Conservation (phyloP, 2,888 invertebrate genomes). For the Embidobia sp. region DNA sequence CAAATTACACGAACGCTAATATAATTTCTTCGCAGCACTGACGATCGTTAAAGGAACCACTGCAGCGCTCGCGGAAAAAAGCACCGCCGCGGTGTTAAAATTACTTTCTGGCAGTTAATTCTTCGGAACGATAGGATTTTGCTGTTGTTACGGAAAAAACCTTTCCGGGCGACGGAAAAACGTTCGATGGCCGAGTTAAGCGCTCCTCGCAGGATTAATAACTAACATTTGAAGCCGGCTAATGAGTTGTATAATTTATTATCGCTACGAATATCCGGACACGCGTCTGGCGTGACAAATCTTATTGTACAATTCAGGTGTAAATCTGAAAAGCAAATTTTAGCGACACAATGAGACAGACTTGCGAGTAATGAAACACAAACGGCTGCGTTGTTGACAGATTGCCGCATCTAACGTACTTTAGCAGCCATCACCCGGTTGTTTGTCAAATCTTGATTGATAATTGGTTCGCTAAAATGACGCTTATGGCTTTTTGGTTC, state of each 20-base stretch:
- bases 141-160: too few species aligned
- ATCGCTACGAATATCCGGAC: slow-evolving; percentile 29
- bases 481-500: too few species aligned
- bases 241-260: slow-evolving; percentile 49
- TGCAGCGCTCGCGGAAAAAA: slow-evolving; percentile 26
- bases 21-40: slow-evolving; percentile 42
- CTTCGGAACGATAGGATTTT: slow-evolving; percentile 8
- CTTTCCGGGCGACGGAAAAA: too few species aligned
- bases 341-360: slow-evolving; percentile 48
- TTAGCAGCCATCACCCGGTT: slow-evolving; percentile 32
- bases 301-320: slow-evolving; percentile 49
- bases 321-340: slow-evolving; percentile 62
- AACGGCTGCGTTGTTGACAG: slow-evolving; percentile 57
- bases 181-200: slow-evolving; percentile 8
- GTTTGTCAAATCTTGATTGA: slow-evolving; percentile 57
- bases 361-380: slow-evolving; percentile 61
- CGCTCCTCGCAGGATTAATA: slow-evolving; percentile 11
- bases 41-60: slow-evolving; percentile 39
- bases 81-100: slow-evolving; percentile 16
- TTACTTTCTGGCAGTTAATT: slow-evolving; percentile 28
- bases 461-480: too few species aligned
- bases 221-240: slow-evolving; percentile 9
- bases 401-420: slow-evolving; percentile 57
- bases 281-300: slow-evolving; percentile 44
- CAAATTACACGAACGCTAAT: slow-evolving; percentile 50